A percentile compares a stretch with the other conserved stretches of the same genome.
phyloP scores from a whole-genome alignment of 2,113 vertebrate species.

The Phyllostomus hastatus region DNA sequence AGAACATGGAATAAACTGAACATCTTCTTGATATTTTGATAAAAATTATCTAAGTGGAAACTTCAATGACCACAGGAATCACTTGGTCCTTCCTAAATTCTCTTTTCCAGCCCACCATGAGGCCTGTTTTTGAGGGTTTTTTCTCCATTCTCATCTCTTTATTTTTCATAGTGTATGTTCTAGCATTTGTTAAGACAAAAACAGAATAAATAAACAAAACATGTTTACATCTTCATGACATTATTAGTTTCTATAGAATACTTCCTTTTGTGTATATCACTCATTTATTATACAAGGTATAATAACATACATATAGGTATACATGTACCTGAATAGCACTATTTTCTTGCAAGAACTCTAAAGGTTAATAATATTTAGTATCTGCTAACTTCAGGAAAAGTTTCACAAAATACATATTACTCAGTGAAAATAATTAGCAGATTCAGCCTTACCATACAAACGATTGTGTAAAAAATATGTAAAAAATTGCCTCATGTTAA shows the following conservation, averaged over 20 bases:
- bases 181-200: neutral
- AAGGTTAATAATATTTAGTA: neutral
- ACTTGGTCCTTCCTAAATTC: neutral
- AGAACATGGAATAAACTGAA: neutral
- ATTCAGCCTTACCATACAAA: neutral
- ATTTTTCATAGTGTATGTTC: neutral
- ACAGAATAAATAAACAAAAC: neutral
- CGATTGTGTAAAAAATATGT: neutral
- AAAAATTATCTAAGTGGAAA: neutral
- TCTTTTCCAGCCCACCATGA: neutral
- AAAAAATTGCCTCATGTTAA: neutral
- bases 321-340: neutral
- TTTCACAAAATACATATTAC: neutral
- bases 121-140: neutral
- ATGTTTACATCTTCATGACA: neutral
- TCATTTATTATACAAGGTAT: neutral
- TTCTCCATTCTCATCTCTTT: neutral
- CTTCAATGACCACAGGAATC: neutral
- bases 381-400: neutral
- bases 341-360: neutral
- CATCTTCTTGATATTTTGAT: neutral
- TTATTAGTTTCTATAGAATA: neutral
- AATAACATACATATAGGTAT: no score
- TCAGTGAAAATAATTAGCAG: neutral
- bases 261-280: neutral